phyloP scores from a whole-genome alignment of 2,888 invertebrate species.

The Drosophila seclusa region DNA sequence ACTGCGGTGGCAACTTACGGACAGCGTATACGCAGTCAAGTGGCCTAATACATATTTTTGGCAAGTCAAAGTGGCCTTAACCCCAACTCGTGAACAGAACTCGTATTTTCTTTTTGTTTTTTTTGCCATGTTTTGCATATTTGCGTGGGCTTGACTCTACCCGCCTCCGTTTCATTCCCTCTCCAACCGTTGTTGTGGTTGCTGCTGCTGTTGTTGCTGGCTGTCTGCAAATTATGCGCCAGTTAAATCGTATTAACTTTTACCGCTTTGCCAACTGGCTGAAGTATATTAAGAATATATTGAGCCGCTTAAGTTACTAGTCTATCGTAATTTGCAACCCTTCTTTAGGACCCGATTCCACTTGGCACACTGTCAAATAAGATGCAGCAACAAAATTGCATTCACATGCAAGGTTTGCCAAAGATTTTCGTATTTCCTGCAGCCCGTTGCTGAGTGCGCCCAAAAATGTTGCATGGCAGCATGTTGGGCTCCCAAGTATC shows the following conservation, averaged over 20 bases:
- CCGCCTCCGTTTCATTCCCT: neutral
- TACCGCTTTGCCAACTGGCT: slow-evolving; percentile 66
- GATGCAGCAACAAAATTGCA: slow-evolving; percentile 45
- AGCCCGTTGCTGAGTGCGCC: slow-evolving; percentile 39
- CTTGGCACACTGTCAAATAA: slow-evolving; percentile 67
- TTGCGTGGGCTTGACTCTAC: slow-evolving; percentile 33
- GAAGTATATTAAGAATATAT: slow-evolving; percentile 78
- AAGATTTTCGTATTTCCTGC: slow-evolving; percentile 28
- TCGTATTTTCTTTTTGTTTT: slow-evolving; percentile 24
- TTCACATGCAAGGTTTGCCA: slow-evolving; percentile 61
- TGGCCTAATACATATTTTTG: slow-evolving; percentile 78
- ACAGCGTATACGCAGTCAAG: slow-evolving; percentile 59
- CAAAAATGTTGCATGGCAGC: slow-evolving; percentile 55
- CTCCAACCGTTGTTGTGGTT: slow-evolving; percentile 1
- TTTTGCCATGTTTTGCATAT: slow-evolving; percentile 70
- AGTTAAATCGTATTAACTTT: slow-evolving; percentile 79
- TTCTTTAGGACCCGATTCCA: neutral
- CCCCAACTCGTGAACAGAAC: slow-evolving; percentile 41
- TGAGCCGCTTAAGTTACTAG: slow-evolving; percentile 76
- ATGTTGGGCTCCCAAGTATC: slow-evolving; percentile 21
- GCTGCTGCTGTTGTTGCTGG: slow-evolving; percentile 16
- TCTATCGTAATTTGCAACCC: slow-evolving; percentile 63
- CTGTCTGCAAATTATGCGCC: slow-evolving; percentile 67
- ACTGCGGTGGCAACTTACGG: slow-evolving; percentile 6
- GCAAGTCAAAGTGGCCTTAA: slow-evolving; percentile 64